Evolutionary conservation across 2,797 vertebrate genomes (phyloP).

Genomic region (Ciconia nigra): DNA sequence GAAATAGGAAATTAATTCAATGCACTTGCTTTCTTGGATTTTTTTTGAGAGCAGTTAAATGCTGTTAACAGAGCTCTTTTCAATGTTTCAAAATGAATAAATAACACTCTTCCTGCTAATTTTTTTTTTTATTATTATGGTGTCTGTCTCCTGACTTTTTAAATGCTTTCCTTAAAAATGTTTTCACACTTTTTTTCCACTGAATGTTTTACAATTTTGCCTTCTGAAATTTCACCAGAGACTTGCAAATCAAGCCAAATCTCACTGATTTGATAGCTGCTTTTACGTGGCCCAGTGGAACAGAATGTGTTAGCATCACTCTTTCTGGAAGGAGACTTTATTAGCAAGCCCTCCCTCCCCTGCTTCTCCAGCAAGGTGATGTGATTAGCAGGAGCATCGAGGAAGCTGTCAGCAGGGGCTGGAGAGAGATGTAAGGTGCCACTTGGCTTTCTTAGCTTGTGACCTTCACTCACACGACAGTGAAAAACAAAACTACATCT

Average conservation of each 20-base stretch:
- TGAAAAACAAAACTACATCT: slow-evolving; percentile 58
- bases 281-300: slow-evolving; percentile 58
- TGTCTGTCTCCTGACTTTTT: slow-evolving; percentile 64
- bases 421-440: slow-evolving; percentile 11
- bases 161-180: slow-evolving; percentile 65
- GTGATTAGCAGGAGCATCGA: not conserved
- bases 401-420: slow-evolving; percentile 34
- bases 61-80: slow-evolving; percentile 48
- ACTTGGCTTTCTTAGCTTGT: not conserved
- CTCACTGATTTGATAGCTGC: slow-evolving; percentile 59
- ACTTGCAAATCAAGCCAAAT: slow-evolving; percentile 68
- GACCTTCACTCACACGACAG: slow-evolving; percentile 53
- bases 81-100: slow-evolving; percentile 68
- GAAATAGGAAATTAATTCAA: slow-evolving; percentile 60
- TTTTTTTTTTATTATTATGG: slow-evolving; percentile 55
- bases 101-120: slow-evolving; percentile 52
- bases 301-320: not conserved
- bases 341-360: slow-evolving; percentile 47
- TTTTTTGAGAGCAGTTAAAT: slow-evolving; percentile 33
- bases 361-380: slow-evolving; percentile 4
- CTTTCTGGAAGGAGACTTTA: slow-evolving; percentile 55
- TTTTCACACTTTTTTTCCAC: slow-evolving; percentile 56
- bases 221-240: slow-evolving; percentile 69
- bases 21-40: slow-evolving; percentile 9
- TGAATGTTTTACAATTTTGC: slow-evolving; percentile 62